Base-by-base conservation (phyloP, 2,888 invertebrate species). In the Pelosia muscerda region DNA sequence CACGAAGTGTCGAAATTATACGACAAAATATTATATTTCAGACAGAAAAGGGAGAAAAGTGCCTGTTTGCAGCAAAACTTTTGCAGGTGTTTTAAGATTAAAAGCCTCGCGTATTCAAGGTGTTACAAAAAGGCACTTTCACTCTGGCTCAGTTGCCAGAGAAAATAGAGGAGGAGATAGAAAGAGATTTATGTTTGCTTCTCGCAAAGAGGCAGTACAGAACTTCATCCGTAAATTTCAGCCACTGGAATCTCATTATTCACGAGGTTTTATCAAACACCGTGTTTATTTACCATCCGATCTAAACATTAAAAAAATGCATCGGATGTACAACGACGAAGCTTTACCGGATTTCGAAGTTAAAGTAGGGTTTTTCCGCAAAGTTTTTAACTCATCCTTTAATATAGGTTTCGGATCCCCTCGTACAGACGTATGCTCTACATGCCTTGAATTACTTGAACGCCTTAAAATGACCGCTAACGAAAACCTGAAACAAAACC, bases 111-210 rank as follows among this genome's bases (percentile, higher is more conserved):
- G 38, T 6, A 34, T 59, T 13, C 8, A 38, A 59, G 59, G 59
- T 1, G 38, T 59, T 4, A 13, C 23, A 13, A 34, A 34, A 13
- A 34, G 38, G 22, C 11, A 23, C 34, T 11, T 5, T 4, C 5
- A 15, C 3, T 11, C 34, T 23, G 59, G 59, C 11, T 19, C 22
- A 23, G 13, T n/a, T 5, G 23, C 59, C 5, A 22, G 2, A 22
- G 59, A 59, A 38, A 59, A 38, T 13, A 10, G 59, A 38, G 59
- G 38, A 6, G 59, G 38, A 38, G 38, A 59, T 22, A n/a, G 38
- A 13, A 34, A 38, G 22, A n/a, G 2, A 5, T 23, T 38, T 13
- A 6, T 10, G 11, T 38, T 38, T 13, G 13, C 11, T 3, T 38
- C 38, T 1, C n/a, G n/a, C 9, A 22, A n/a, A 22, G 59, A 34